phyloP scores from a whole-genome alignment of 1,140 invertebrate genomes.

The Aporrectodea caliginosa region DNA sequence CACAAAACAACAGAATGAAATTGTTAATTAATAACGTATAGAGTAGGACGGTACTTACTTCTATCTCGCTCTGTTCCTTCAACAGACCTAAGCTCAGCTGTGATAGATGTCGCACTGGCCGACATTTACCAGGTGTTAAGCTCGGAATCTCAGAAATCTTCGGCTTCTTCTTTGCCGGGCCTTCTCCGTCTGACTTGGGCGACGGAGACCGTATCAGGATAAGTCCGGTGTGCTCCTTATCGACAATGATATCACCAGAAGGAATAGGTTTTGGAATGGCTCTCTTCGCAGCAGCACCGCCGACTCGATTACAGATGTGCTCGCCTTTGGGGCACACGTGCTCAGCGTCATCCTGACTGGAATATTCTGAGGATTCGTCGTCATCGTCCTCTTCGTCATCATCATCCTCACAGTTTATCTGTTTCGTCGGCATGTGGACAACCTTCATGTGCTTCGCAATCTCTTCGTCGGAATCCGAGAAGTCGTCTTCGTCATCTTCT shows the following conservation, averaged over 20 bases:
- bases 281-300: neutral
- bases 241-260: neutral
- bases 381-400: conserved; percentile 42
- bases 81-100: neutral
- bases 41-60: neutral
- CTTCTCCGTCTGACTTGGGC: neutral
- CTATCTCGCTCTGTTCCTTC: neutral
- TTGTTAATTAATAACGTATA: too few relatives aligned
- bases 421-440: conserved; percentile 36
- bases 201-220: neutral
- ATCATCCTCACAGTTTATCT: conserved; percentile 42
- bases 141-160: neutral
- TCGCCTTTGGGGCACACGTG: neutral
- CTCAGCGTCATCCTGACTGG: conserved; percentile 15
- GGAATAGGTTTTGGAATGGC: neutral
- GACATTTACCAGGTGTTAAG: neutral
- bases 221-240: neutral
- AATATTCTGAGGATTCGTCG: conserved; percentile 33
- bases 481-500: conserved; percentile 39
- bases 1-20: too few relatives aligned
- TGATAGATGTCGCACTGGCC: neutral
- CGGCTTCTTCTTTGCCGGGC: neutral
- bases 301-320: neutral
- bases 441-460: conserved; percentile 42
- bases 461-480: conserved; percentile 44